phyloP scores from a whole-genome alignment of 2,113 vertebrate species.

The Hemiscyllium ocellatum region DNA sequence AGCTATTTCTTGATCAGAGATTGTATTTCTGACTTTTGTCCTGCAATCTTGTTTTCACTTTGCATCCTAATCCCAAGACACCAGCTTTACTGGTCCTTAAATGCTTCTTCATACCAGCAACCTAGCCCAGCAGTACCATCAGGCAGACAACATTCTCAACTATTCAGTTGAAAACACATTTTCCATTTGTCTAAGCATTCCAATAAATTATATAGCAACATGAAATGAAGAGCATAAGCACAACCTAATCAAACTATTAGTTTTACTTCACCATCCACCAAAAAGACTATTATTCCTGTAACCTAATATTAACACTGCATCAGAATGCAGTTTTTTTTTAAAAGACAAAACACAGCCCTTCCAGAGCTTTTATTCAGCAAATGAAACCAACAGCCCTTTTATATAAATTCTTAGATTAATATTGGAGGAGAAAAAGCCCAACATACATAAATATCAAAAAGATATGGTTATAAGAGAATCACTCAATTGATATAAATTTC shows the following conservation, averaged over 20 bases:
- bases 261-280: not conserved
- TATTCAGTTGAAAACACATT: not conserved
- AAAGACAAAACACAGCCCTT: not conserved
- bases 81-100: not conserved
- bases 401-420: not conserved
- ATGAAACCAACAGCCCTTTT: not conserved
- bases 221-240: not conserved
- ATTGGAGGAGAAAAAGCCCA: not conserved
- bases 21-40: not conserved
- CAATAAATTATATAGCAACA: not conserved
- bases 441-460: not conserved
- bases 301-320: not conserved
- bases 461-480: not conserved
- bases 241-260: not conserved
- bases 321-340: not conserved
- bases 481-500: not conserved
- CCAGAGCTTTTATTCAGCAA: not conserved
- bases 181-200: not conserved
- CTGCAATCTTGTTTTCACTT: not conserved
- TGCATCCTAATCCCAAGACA: not conserved
- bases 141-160: not conserved
- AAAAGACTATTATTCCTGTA: not conserved
- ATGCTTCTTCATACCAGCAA: not conserved
- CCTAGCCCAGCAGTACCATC: not conserved
- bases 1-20: not conserved